Evolutionary conservation across 2,888 invertebrate species (phyloP).

Genomic region (Cyaniris semiargus): DNA sequence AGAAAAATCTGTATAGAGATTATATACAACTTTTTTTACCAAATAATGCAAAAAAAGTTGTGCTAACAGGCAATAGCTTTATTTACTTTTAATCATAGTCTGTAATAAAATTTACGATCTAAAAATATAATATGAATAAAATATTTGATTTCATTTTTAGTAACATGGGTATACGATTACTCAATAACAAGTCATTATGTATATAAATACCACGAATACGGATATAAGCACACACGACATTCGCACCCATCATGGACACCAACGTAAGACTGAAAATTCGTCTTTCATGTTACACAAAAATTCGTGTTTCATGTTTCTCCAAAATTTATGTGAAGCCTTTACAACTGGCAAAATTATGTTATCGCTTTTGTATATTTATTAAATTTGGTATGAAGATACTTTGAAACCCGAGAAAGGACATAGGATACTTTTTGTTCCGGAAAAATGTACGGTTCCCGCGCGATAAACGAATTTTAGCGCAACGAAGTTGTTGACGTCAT

Average conservation of each 20-base stretch:
- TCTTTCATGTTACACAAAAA: no score
- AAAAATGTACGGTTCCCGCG: no score
- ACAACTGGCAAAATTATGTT: background rate
- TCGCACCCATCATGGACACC: background rate
- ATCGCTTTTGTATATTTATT: no score
- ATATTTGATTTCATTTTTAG: background rate
- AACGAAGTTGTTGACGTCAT: no score
- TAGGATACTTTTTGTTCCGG: no score
- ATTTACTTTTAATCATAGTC: background rate
- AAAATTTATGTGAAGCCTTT: background rate
- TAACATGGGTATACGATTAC: background rate
- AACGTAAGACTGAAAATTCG: background rate
- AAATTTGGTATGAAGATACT: no score
- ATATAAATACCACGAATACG: background rate
- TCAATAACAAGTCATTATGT: background rate
- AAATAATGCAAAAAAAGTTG: no score
- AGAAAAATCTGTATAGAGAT: no score
- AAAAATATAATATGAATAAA: background rate
- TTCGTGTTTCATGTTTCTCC: no score
- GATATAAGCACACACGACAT: background rate
- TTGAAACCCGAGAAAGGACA: no score
- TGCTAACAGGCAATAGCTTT: background rate
- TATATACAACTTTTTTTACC: no score
- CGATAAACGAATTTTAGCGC: no score
- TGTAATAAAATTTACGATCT: background rate